A percentile compares a stretch with the other conserved stretches of the same genome.
Conservation (phyloP, 2,113 vertebrate genomes). For the Limnothrissa miodon region DNA sequence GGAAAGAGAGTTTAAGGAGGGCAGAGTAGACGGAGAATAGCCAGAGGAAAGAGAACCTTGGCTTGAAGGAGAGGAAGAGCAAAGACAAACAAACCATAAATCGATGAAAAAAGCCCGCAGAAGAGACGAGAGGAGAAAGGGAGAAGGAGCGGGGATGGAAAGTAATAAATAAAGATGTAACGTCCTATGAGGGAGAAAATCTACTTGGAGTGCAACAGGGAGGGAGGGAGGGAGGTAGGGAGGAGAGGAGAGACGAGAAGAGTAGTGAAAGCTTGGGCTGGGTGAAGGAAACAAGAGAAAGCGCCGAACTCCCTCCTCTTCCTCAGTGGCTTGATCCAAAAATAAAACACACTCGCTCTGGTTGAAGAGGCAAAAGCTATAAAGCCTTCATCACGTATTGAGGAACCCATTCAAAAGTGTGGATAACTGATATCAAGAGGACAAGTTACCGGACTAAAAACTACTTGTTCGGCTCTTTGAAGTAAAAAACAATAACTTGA, state of each 20-base stretch:
- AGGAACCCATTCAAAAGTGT: not conserved
- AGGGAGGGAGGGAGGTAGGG: not conserved
- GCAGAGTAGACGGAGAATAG: no score
- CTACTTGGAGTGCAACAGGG: not conserved
- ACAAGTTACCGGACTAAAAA: not conserved
- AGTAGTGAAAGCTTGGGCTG: not conserved
- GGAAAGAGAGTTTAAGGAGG: no score
- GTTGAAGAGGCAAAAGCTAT: not conserved
- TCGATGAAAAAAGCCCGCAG: not conserved
- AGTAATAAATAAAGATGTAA: slow-evolving; percentile 21
- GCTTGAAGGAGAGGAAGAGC: slow-evolving; percentile 15
- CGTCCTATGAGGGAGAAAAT: not conserved
- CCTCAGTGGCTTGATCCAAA: not conserved
- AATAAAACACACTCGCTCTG: not conserved
- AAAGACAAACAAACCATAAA: not conserved
- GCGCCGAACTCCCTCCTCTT: no score
- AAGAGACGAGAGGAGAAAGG: not conserved
- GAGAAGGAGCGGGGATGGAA: not conserved
- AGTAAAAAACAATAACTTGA: no score
- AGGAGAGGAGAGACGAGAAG: not conserved
- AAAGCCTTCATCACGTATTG: not conserved
- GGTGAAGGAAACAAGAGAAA: not conserved
- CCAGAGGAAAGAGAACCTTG: slow-evolving; percentile 40
- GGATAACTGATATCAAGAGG: not conserved
- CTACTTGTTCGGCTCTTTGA: not conserved